Percentiles rank a stretch among this genome's conserved stretches.
Evolutionary conservation across 2,113 vertebrate genomes (phyloP).

Genomic region (Dendropsophus ebraccatus): DNA sequence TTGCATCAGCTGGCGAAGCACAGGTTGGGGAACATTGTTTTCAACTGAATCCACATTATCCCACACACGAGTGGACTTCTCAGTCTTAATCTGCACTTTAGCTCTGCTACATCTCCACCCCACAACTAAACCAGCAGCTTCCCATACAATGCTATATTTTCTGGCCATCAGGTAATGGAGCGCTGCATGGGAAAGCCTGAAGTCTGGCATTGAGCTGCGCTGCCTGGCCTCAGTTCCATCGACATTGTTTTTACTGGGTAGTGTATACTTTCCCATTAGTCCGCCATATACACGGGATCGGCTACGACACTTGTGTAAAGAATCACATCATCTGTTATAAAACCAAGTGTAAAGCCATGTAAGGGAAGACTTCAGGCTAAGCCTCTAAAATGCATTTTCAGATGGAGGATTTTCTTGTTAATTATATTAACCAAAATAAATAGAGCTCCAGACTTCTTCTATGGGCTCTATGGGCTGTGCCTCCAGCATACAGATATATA

Average conservation of each 20-base stretch:
- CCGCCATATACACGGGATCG: constrained; percentile 11
- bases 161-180: not conserved
- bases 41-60: not conserved
- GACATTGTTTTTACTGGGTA: not conserved
- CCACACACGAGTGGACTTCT: not conserved
- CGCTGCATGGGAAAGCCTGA: not conserved
- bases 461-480: not conserved
- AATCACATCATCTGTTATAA: constrained; percentile 30
- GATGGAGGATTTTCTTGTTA: not conserved
- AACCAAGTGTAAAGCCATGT: constrained; percentile 40
- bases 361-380: constrained; percentile 23
- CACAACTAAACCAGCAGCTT: not conserved
- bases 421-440: not conserved
- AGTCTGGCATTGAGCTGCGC: not conserved
- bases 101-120: not conserved
- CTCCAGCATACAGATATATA: not conserved
- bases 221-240: not conserved
- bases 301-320: not conserved
- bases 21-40: too few relatives aligned
- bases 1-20: too few relatives aligned
- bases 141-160: not conserved
- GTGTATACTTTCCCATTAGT: constrained; percentile 12
- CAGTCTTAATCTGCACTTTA: not conserved
- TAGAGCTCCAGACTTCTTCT: not conserved
- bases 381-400: constrained; percentile 6